Evolutionary conservation across 2,888 invertebrate genomes (phyloP), one percentile per base, ranked within the genome.

Genomic region (Xestia xanthographa): DNA sequence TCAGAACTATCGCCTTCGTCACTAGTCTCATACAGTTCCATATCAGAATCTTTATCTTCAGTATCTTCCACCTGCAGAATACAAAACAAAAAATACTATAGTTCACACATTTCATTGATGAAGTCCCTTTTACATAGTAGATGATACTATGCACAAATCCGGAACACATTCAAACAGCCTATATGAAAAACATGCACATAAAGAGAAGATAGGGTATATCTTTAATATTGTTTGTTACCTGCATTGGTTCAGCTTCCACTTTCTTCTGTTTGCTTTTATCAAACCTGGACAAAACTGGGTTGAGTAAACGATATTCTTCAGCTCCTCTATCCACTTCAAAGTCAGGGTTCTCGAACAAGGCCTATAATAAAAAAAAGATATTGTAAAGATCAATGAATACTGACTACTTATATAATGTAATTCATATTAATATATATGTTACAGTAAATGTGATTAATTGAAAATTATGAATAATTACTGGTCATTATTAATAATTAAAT

Each of bases 271-370:
- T 98, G 66, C 97, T 97, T 91, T 98, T 98, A 87, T 98, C 98
- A 70, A 99, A 93, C 87, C 98, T 98, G 50, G 98, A 98, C 56
- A 99, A 96, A 8, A 99, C 98, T 34, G 99, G 99, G 93, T 99
- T 99, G 34, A 99, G 95, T 79, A 99, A 96, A 87, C 98, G 97
- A 93, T 97, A 99, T 92, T 99, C 99, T 89, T 99, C 98, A 68
- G 98, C 98, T 91, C 97, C 97, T 89, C 97, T 98, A 92, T 99
- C 98, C 75, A 99, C 98, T 94, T 99, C 98, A 94, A 98, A 99
- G 91, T 99, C 99, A 20, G 99, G 98, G 96, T 99, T 98, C 88
- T 97, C 98, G 94, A 99, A 99, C 92, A 99, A 95, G 2, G 97
- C 98, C 95, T 97, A 86, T 77, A 91, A 92, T 12, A 71, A 11